Evolutionary conservation across 2,888 invertebrate genomes (phyloP), one percentile per base, ranked within the genome.

Genomic region (Ophioninae sp.): DNA sequence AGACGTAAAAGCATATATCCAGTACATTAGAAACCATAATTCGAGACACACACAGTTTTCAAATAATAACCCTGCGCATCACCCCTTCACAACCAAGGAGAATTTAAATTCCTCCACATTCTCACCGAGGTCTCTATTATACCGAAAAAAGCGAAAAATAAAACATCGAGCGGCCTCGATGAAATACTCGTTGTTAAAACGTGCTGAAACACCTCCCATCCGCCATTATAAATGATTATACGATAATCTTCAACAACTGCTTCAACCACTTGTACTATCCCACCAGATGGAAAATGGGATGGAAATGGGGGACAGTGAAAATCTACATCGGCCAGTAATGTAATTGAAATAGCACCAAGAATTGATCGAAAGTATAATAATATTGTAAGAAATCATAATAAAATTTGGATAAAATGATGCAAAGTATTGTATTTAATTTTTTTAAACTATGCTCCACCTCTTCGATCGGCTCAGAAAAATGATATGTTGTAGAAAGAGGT

Each of bases 131-230:
- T 71, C 0, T 17, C 58, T 5, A n/a, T 37, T 1, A 20, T 30
- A 22, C 63, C 17, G 5, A 10, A 73, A 61, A 71, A 22, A 5
- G 74, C 84, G 0, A 79, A 79, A 6, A 85, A 86, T 30, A 86
- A 85, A 79, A 74, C 83, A 0, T 85, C 87, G 0, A 69, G 77
- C 3, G 83, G 85, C 0, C 3, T 82, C 0, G 83, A 85, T 17
- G 74, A 82, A 6, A 84, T 86, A 0, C 85, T 84, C 0, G 65
- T 79, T 6, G 81, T 85, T n/a, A n/a, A n/a, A n/a, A n/a, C 0
- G 80, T 79, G 0, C 63, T 86, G 0, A 85, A 86, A 65, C 69
- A 86, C 9, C 65, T 85, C 0, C 77, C 85, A 0, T 0, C 1
- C 0, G 56, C 39, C 0, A 10, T 84, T 0, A 79, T 85, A 0